Base-by-base conservation (phyloP, 2,113 vertebrate species). In the Albula goreensis region DNA sequence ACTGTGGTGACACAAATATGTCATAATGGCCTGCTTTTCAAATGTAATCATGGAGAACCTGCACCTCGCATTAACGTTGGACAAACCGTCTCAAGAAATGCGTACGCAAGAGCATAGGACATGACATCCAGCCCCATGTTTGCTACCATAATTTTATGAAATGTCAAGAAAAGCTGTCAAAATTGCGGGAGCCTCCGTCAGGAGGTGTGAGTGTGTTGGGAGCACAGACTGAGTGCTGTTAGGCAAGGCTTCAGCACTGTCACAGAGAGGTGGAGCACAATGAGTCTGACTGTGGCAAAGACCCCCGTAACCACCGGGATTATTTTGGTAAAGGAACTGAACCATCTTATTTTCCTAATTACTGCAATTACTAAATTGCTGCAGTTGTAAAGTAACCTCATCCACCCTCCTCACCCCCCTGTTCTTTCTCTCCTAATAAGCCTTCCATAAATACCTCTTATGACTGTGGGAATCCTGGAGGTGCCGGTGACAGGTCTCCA, bases 361-460 rank as follows among this genome's bases (percentile, higher is more conserved):
- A 91, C 91, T 87, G 87, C 91, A 95, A 95, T 95, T 94, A 95
- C 91, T 90, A 92, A 94, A 95, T 95, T 94, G 92, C 92, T 86
- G 85, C 87, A 91, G 93, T 92, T 91, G 90, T 91, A 86, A 90
- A 90, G 86, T 81, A 70, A 49, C 78, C 48, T 8, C 13, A 90
- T 90, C 91, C 60, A 66, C 60, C 60, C 60, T 66, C 92, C 90
- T 90, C 82, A 10, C 70, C 70, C 92, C 90, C 92, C 82, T 83
- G 91, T 91, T 89, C 91, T 89, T 90, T 52, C 87, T 81, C 63
- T 66, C 89, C 91, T 90, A 92, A 93, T 92, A 87, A 89, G 19
- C 90, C 90, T 88, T 91, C 88, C 74, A 91, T 91, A 92, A 90
- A 92, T 89, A 90, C 86, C 70, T 53, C 57, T 2, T 78, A 17